Base-by-base conservation (phyloP, 1,140 invertebrate genomes). In the Popillia japonica region DNA sequence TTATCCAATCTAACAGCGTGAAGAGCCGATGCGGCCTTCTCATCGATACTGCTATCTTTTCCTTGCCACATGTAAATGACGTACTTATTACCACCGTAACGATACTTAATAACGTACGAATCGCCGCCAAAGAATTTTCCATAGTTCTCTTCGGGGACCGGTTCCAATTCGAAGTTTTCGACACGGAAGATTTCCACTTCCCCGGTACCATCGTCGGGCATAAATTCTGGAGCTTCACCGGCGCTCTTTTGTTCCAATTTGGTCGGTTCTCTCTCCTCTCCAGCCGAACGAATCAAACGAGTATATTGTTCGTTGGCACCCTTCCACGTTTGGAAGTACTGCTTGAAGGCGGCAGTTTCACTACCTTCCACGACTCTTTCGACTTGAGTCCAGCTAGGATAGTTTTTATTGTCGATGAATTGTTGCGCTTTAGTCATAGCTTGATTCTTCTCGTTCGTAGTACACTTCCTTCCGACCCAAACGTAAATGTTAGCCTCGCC, bases 381-480 rank as follows among this genome's bases (percentile, higher is more conserved):
- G 11, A 95, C 92, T 82, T 89, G 90, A 76, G 94, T 95, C 94
- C 94, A 96, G 20, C 91, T 88, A 0, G 95, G 94, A 85, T 95
- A 94, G 42, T 93, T 94, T 80, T 94, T 93, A 3, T 90, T 87
- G 34, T 88, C 87, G 78, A 96, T 83, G 83, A 93, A 94, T 76
- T 92, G 89, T 85, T 95, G 90, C 2, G 94, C 96, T 82, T 92
- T 93, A 61, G 90, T 88, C 92, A 96, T 93, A 0, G 94, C 91
- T 84, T 94, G 91, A 11, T 90, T 85, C 83, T 95, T 95, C 87
- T 97, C 96, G 83, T 93, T 90, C 74, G 90, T 88, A 3, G 92
- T 93, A 41, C 94, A 92, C 42, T 92, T 90, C 82, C 92, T 94
- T 23, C 96, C 96, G 75, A 96, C 91, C 96, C 96, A 97, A 0